Evolutionary conservation across 2,797 vertebrate genomes (phyloP).

Genomic region (Dicrostonyx torquatus): DNA sequence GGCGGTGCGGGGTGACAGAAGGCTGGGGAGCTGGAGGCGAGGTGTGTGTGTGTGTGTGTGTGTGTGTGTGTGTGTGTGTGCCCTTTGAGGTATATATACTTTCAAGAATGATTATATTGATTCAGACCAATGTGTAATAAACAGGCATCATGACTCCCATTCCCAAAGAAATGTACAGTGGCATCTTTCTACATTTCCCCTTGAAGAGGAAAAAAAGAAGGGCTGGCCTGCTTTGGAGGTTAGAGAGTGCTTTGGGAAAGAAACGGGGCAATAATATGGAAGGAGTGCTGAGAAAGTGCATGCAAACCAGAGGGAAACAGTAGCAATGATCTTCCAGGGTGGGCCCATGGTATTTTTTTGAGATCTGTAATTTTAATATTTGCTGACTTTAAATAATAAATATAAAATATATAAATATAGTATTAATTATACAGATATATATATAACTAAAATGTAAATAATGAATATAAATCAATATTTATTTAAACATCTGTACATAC

Average conservation of each 20-base stretch:
- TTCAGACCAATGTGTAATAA: constrained; percentile 69
- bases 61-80: not conserved
- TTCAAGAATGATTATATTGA: constrained; percentile 64
- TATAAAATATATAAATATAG: not conserved
- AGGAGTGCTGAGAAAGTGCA: constrained; percentile 19
- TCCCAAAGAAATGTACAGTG: constrained; percentile 52
- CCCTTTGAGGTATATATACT: constrained; percentile 66
- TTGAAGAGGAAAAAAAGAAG: constrained; percentile 25
- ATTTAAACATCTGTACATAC: constrained; percentile 26
- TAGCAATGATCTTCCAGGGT: not conserved
- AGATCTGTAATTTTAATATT: constrained; percentile 43
- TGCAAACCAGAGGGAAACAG: constrained; percentile 50
- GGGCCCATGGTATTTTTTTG: constrained; percentile 38
- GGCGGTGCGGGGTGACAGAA: constrained; percentile 50
- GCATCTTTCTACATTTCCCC: constrained; percentile 39
- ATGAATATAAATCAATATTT: not conserved
- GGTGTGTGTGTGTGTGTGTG: not conserved
- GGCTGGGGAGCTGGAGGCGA: not conserved
- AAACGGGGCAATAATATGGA: constrained; percentile 31
- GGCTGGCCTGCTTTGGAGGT: not conserved
- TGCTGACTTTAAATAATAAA: constrained; percentile 44
- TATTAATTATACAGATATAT: not conserved
- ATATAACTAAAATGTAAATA: not conserved
- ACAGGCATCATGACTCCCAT: constrained; percentile 35
- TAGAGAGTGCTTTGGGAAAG: not conserved